These are phyloP conservation scores for Ammodytes dubius DNA, from an alignment of 2,113 vertebrate species.

Conservation along the genomic window DNA sequence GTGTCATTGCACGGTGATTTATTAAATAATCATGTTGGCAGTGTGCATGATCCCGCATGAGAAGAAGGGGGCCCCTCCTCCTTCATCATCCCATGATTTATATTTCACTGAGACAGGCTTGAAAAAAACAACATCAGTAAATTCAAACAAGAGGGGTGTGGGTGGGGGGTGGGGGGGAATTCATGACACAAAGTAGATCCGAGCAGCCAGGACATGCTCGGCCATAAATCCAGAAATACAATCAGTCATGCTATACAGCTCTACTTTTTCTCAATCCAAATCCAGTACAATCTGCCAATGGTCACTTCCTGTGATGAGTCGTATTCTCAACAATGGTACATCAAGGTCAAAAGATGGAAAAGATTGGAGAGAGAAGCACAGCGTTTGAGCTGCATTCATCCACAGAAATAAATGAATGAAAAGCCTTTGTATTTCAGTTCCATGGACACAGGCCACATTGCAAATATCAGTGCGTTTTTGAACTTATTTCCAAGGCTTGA, in stretches of 20 bases:
- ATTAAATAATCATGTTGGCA: slow-evolving; percentile 22
- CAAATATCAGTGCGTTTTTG: background rate
- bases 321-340: background rate
- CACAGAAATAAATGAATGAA: background rate
- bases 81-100: slow-evolving; percentile 19
- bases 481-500: background rate
- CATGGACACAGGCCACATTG: background rate
- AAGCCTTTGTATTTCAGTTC: background rate
- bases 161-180: background rate
- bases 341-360: slow-evolving; percentile 4
- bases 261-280: background rate
- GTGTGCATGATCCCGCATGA: slow-evolving; percentile 2
- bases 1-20: slow-evolving; percentile 27
- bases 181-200: slow-evolving; percentile 19
- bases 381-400: background rate
- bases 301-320: background rate
- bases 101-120: slow-evolving; percentile 19
- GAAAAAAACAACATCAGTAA: slow-evolving; percentile 18
- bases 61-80: background rate
- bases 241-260: slow-evolving; percentile 9
- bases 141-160: background rate
- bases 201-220: background rate
- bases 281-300: slow-evolving; percentile 1
- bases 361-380: background rate
- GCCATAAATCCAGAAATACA: slow-evolving; percentile 36